Base-by-base conservation (phyloP, 2,888 invertebrate genomes). In the Labia minor region DNA sequence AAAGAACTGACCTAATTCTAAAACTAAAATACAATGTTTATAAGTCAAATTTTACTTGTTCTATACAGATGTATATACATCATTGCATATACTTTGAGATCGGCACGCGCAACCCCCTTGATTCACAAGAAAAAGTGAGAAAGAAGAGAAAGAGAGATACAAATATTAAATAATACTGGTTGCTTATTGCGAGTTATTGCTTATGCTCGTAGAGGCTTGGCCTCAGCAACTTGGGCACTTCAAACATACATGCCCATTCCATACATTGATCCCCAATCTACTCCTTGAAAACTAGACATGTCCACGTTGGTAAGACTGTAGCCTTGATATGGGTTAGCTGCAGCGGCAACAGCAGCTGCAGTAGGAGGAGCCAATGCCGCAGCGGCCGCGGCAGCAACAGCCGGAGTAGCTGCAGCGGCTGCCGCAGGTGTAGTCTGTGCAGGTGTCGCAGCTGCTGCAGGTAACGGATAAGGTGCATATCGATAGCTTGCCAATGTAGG, bases 191-290 rank as follows among this genome's bases (percentile, higher is more conserved):
- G 78, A 79, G 79, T 79, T 80, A 80, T 80, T 80, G 80, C 80
- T 79, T 77, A 77, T 77, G 66, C 65, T 76, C 77, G 77, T 76
- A 75, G 26, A 65, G 67, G 67, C 68, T 74, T 76, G 76, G 77
- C 76, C 75, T 74, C 73, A 74, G 74, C 73, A 68, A 66, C 66
- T 66, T 65, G 68, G 63, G 63, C 68, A 71, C 71, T 78, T 82
- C 86, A 89, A 77, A 92, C 91, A 82, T 92, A 92, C 92, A 92
- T 92, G 77, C 92, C 92, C 81, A 92, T 90, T 75, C 92, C 91
- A 79, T 93, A 93, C 89, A 92, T 89, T 74, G 89, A 88, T 74
- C 88, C 86, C 92, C 92, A 92, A 80, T 92, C 92, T 73, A 93
- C 90, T 69, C 90, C 89, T 78, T 92, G 92, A 85, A 92, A 92